Evolutionary conservation across 2,113 vertebrate genomes (phyloP), one percentile per base, ranked within the genome.

Genomic region (Tetraodon nigroviridis): DNA sequence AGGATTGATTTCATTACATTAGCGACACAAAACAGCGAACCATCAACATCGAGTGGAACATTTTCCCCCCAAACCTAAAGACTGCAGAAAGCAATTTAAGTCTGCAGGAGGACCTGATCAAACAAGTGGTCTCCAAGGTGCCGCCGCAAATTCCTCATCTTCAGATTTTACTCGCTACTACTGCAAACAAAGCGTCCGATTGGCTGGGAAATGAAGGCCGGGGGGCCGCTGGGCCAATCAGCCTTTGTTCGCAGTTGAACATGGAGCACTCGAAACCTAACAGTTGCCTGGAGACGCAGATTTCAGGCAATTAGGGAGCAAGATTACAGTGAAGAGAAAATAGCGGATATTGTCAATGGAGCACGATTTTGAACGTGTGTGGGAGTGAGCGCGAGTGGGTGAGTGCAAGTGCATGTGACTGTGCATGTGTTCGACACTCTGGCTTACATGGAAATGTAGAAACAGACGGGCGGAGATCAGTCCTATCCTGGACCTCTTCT

Each of bases 201-300:
- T 79, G 81, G 81, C 40, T 52, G 51, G 52, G 74, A 69, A 72
- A 75, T 63, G 55, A 65, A 59, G 37, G 42, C 54, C 53, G 50
- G n/a, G 52, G 19, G 37, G 1, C 11, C 17, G 58, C 58, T 7
- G 24, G 53, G 67, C 82, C 79, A 82, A 86, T 86, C 67, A 62
- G 56, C 44, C 65, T 80, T 84, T 84, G 76, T 83, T 78, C 59
- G 0, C 16, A 52, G 77, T 73, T 78, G 74, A 78, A 82, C 83
- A 86, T 80, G 70, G 78, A 80, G 63, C 74, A 77, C 81, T 81
- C 65, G 65, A 78, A 73, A 66, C 69, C 55, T 53, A 77, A 78
- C 82, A 82, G 86, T 86, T 88, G 86, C 86, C 78, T 80, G 55
- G 86, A 84, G 67, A 88, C 86, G 79, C 79, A 78, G 73, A 80